These are phyloP conservation scores for Nixonia krombeini DNA, from an alignment of 1,140 invertebrate species.

Conservation along the genomic window DNA sequence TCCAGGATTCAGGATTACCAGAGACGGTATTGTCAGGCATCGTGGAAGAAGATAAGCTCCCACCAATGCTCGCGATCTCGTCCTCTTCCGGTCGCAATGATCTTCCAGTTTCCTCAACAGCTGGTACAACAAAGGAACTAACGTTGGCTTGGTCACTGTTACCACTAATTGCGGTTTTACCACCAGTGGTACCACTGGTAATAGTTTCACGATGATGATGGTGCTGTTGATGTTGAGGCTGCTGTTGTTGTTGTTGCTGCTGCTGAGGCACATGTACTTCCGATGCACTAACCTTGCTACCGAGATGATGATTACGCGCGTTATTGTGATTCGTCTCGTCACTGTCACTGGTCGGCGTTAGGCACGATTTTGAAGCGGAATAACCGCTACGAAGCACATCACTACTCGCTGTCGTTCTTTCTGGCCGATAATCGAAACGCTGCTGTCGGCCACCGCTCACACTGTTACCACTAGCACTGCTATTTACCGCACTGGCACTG, in stretches of 20 bases:
- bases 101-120: neutral
- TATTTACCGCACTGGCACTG: conserved; percentile 44
- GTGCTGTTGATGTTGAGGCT: conserved; percentile 10
- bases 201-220: conserved; percentile 21
- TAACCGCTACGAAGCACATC: conserved; percentile 40
- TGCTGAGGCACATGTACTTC: conserved; percentile 31
- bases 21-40: neutral
- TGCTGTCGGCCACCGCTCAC: conserved; percentile 17
- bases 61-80: neutral
- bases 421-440: conserved; percentile 48
- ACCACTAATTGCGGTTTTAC: conserved; percentile 1
- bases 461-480: conserved; percentile 51
- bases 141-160: conserved; percentile 62
- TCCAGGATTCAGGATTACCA: neutral
- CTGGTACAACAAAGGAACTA: neutral
- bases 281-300: conserved; percentile 34
- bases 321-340: conserved; percentile 46
- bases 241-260: conserved; percentile 20
- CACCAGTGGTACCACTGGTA: conserved; percentile 27
- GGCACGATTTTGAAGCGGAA: conserved; percentile 32
- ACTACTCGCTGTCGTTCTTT: conserved; percentile 53
- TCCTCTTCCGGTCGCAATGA: neutral
- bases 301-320: conserved; percentile 46
- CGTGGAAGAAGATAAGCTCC: neutral
- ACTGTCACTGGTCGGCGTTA: conserved; percentile 56